Evolutionary conservation across 2,797 vertebrate species (phyloP), one percentile per base, ranked within the genome.

Genomic region (Takifugu ocellatus): DNA sequence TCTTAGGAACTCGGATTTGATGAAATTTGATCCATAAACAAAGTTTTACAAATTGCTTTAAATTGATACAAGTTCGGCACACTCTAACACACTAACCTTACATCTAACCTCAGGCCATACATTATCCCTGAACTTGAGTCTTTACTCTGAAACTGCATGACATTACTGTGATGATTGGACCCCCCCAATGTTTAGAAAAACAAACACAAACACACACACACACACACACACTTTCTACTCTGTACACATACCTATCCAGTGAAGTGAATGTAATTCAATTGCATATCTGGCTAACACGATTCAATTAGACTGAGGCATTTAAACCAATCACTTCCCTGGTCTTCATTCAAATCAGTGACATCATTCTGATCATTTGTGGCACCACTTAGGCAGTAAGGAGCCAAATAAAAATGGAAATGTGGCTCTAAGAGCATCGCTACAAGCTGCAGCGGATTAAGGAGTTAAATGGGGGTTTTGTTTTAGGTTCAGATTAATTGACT

Each of bases 181-280:
- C 46, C 17, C 27, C n/a, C 24, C 25, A 26, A 3, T 14, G 4
- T n/a, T 58, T 49, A 46, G 16, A 21, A 65, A 39, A 24, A 55
- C 42, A 45, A 61, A 62, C 56, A 21, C 16, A 59, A 61, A 62
- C 56, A 21, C 16, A 59, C 2, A 1, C 53, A 48, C 58, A 66
- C 51, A 21, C n/a, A 60, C 50, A 43, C 29, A 51, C 44, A 46
- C 29, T 45, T 56, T 53, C 63, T 62, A 76, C 64, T 72, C 62
- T 54, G 74, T 81, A 71, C 83, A 84, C 79, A 81, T 74, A 57
- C 75, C 73, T 72, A 84, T 81, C 69, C 81, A 85, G 78, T 82
- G 74, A 86, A 88, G 88, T 86, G 88, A 87, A 88, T 77, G 82
- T 89, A 88, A 90, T 90, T 89, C 84, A 88, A 89, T 90, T 87